Conservation (phyloP, 2,888 invertebrate genomes). For the Ectropis crepuscularia region DNA sequence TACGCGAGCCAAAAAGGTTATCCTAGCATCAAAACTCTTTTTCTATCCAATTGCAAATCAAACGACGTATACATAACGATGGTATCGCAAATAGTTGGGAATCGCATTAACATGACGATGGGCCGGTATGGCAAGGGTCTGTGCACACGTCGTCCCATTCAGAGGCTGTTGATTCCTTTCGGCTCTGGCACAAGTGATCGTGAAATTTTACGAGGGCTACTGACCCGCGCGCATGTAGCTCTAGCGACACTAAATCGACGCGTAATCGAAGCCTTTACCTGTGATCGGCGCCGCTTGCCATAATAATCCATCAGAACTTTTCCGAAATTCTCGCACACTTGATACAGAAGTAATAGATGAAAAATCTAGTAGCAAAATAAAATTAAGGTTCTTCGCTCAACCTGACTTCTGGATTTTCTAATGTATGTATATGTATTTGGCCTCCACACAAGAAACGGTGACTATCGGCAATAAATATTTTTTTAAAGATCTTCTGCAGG, state of each 20-base stretch:
- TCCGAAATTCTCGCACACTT: neutral
- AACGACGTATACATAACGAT: constrained; percentile 40
- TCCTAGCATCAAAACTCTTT: constrained; percentile 47
- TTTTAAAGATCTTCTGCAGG: too few relatives aligned
- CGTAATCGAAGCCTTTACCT: constrained; percentile 57
- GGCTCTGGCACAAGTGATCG: constrained; percentile 55
- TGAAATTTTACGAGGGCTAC: constrained; percentile 74
- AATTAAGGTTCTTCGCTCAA: neutral
- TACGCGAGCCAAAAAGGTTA: too few relatives aligned
- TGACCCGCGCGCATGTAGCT: constrained; percentile 65
- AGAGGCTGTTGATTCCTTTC: constrained; percentile 53
- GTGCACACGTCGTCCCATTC: constrained; percentile 41
- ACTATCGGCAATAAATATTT: too few relatives aligned
- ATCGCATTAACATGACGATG: constrained; percentile 49
- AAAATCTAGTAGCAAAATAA: neutral
- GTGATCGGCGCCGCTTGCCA: constrained; percentile 50
- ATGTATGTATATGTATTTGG: too few relatives aligned
- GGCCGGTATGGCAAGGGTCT: constrained; percentile 30
- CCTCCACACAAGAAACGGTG: too few relatives aligned
- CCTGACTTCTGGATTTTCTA: too few relatives aligned
- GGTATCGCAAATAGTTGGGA: constrained; percentile 51
- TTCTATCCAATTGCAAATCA: constrained; percentile 44
- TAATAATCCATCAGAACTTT: constrained; percentile 24
- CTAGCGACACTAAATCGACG: constrained; percentile 67
- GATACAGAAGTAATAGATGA: neutral